Base-by-base conservation (phyloP, 2,888 invertebrate genomes). In the Temnothorax unifasciatus region DNA sequence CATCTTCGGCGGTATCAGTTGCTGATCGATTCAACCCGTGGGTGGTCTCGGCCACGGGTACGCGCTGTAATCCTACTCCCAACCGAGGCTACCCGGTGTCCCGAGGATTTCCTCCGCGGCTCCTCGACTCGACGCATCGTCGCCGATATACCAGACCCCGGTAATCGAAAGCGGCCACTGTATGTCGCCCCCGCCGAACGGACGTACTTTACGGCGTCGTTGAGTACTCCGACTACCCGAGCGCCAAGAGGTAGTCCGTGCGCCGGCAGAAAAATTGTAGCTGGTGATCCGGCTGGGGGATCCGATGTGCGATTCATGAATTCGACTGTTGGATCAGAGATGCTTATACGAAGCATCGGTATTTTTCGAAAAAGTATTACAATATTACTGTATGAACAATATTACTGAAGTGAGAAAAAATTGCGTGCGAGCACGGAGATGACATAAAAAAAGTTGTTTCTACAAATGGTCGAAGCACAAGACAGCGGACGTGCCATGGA, bases 11-110 rank as follows among this genome's bases (percentile, higher is more conserved):
- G 90, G 89, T 93, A 93, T 93, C 93, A 92, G 93, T 94, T 93
- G 92, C 92, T 93, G 93, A 93, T 94, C 93, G 93, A 94, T 93
- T 93, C 93, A 92, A 92, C 91, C 92, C 91, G 93, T 94, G 93
- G 93, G 93, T 94, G 93, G 93, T 94, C 93, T 90, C 83, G 85
- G 89, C 91, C 90, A 86, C 90, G 91, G 87, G 89, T 92, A 92
- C 91, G 90, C 71, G 90, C 86, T 92, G 93, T 93, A 93, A 93
- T 91, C 92, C 90, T 91, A 93, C 91, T 92, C 93, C 89, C 86
- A 87, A 85, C 85, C 76, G 83, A 87, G 88, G 90, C 91, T 93
- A 93, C 93, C 92, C 90, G 90, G 92, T 93, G 92, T 92, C 92
- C 76, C 87, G 87, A 86, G 84, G 73, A 82, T 90, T 81, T 79